Conservation (phyloP, 2,888 invertebrate genomes). For the Pseudococcus viburni region DNA sequence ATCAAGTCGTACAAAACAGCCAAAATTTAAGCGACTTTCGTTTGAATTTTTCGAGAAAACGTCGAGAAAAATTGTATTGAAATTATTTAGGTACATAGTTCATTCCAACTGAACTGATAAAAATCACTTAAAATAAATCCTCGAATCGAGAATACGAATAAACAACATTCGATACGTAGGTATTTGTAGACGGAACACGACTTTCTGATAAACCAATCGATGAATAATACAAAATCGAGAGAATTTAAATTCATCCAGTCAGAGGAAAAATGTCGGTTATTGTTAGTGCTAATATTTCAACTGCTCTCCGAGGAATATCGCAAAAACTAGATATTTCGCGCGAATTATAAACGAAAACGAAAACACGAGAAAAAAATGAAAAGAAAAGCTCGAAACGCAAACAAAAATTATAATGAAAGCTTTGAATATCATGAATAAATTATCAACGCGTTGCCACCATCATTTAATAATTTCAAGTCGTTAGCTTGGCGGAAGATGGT, state of each 20-base stretch:
- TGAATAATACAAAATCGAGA: neutral
- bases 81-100: no score
- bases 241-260: neutral
- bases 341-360: conserved; percentile 29
- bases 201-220: neutral
- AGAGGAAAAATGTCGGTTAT: neutral
- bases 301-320: neutral
- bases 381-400: conserved; percentile 26
- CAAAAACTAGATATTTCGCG: neutral
- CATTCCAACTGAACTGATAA: no score
- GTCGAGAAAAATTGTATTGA: no score
- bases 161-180: no score
- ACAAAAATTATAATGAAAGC: conserved; percentile 32
- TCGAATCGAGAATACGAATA: no score
- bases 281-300: conserved; percentile 1
- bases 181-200: neutral
- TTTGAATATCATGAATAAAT: conserved; percentile 54
- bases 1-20: no score
- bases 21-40: no score
- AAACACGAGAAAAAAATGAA: neutral
- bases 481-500: conserved; percentile 6
- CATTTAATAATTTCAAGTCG: conserved; percentile 53
- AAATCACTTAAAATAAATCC: no score
- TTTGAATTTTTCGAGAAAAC: no score
- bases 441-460: conserved; percentile 34